A percentile compares a stretch with the other conserved stretches of the same genome.
These are phyloP conservation scores for Thinocorus orbignyianus DNA, from an alignment of 2,113 vertebrate species.

Conservation along the genomic window DNA sequence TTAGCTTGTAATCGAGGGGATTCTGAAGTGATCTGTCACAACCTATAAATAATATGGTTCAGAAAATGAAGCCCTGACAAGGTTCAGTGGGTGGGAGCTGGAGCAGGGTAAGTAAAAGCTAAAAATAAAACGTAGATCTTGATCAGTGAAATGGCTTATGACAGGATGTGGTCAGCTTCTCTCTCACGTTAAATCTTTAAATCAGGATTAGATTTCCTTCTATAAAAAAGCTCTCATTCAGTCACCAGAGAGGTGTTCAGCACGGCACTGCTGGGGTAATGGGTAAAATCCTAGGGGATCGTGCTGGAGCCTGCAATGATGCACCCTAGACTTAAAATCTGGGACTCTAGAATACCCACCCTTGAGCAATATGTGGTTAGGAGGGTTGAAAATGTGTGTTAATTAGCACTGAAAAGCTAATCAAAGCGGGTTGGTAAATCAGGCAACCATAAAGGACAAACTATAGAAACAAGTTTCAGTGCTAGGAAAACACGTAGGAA, in stretches of 20 bases:
- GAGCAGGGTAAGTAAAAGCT: neutral
- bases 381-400: conserved; percentile 8
- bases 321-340: neutral
- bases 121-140: conserved; percentile 15
- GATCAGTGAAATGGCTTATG: conserved; percentile 6
- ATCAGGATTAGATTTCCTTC: conserved; percentile 3
- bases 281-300: neutral
- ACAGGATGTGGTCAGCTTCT: conserved; percentile 5
- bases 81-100: neutral
- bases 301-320: neutral
- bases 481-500: neutral
- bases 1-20: conserved; percentile 6
- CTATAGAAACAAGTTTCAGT: neutral
- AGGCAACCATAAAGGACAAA: conserved; percentile 47
- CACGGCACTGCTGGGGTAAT: neutral
- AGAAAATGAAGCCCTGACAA: conserved; percentile 1
- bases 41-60: neutral
- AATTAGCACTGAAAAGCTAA: conserved; percentile 28
- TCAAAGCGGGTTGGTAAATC: conserved; percentile 5
- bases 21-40: neutral
- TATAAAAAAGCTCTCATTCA: neutral
- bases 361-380: conserved; percentile 28
- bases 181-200: neutral
- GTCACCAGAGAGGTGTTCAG: neutral
- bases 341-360: neutral